Evolutionary conservation across 1,140 invertebrate species (phyloP), one percentile per base, ranked within the genome.

Genomic region (Drosophila ironensis): DNA sequence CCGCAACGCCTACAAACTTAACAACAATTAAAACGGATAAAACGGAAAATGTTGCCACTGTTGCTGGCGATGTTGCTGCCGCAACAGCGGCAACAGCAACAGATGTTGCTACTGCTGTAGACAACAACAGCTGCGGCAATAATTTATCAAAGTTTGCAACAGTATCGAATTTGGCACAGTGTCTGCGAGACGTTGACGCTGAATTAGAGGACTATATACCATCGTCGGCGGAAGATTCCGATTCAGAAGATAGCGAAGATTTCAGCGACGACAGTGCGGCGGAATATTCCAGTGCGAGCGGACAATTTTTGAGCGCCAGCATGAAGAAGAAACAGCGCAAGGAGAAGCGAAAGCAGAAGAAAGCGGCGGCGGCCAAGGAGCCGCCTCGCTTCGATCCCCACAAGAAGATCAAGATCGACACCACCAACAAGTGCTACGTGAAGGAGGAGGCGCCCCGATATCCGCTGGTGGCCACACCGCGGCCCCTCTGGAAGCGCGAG

Each of bases 401-500:
- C 11, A 89, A 90, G 48, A 90, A 89, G 56, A 72, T 90, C 35
- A 90, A 90, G 63, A 81, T 90, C 38, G 89, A 90, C 64, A 72
- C 86, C 3, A 81, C 69, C 4, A 88, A 76, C 53, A 90, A 90
- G 24, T 90, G 84, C 37, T 90, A 89, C 50, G 90, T 92, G n/a
- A 92, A 92, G 72, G 90, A 91, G 61, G 91, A 92, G 89, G 88
- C 91, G 50, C 90, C 92, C 24, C 73, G 90, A 2, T 91, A 90
- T 71, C 91, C 91, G 1, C 75, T 93, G 17, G 91, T 92, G 66
- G 92, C 92, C 12, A 93, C 92, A 28, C 92, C 92, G 11, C 90
- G 92, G 54, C 92, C 92, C 3, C 80, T 93, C 12, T 92, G 91
- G 89, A 93, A 92, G 71, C 87, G 84, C 5, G 87, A 90, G 19